Base-by-base conservation (phyloP, 2,113 vertebrate species). In the Rhagologus leucostigma region DNA sequence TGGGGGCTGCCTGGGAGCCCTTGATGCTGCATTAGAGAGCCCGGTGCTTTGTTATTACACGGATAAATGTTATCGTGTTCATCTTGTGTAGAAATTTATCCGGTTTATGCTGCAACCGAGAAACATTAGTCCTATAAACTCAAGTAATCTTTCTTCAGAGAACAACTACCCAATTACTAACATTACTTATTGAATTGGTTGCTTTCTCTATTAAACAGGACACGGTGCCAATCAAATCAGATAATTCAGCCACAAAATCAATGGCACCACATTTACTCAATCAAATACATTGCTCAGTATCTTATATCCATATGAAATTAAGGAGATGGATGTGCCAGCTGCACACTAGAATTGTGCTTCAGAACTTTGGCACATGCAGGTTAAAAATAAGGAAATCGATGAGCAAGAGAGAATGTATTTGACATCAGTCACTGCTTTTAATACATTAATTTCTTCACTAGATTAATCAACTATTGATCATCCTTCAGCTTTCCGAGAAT, bases 381-480 rank as follows among this genome's bases (percentile, higher is more conserved):
- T 92, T 96, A 91, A 94, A 94, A 96, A 86, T 93, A 84, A 89
- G 93, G 89, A 91, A 95, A 97, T 97, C 96, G 7, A 97, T 97
- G 81, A 77, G 93, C 94, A 84, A 91, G 92, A 96, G 87, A 95
- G 95, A 97, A 96, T 95, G 96, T 73, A 97, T 97, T 94, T 93
- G 95, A 97, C 96, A 97, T 97, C 90, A 86, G 95, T 95, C 96
- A 90, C 94, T 90, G 95, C 93, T 95, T 95, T 97, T 97, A 97
- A 97, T 97, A 94, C 96, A 97, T 97, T 97, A 96, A 96, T 97
- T 97, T 97, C 95, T 97, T 91, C 87, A 49, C 95, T 97, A 96
- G 96, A 97, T 97, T 97, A 97, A 97, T 97, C 97, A 97, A 35
- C 95, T 97, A 97, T 97, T 79, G 97, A 97, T 95, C 95, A 96